Base-by-base conservation (phyloP, 2,888 invertebrate genomes). In the Philaethria dido region DNA sequence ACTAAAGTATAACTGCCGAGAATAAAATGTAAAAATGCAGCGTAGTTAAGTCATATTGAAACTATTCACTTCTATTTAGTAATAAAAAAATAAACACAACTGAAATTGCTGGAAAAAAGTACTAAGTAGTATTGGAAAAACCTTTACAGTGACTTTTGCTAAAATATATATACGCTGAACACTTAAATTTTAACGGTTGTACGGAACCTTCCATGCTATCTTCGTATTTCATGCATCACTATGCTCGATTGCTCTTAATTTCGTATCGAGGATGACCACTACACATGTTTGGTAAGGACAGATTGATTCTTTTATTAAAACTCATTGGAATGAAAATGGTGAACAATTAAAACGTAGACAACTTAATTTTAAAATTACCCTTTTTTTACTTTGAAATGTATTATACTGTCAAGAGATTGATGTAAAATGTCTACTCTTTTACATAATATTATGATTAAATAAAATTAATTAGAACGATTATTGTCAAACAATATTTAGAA, bases 161-260 rank as follows among this genome's bases (percentile, higher is more conserved):
- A 48, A 48, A 14, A 48, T 48, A 48, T 47, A 47, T 48, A 14
- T 22, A 14, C 20, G 13, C 20, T 14, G 25, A 25, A 25, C n/a
- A 50, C 13, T 45, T 33, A 47, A 45, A 45, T 18, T 29, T 13
- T 52, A 52, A n/a, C 52, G 29, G 9, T 52, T 60, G 33, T 60
- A 47, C 60, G 0, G 60, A 60, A 44, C 60, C 45, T 47, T 60
- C 22, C 25, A 60, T 33, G 14, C 45, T 47, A 33, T 45, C 60
- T 44, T 29, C 29, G 60, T 29, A 16, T 60, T 47, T 45, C 60
- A 60, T 18, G 45, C 45, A 45, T 60, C 44, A 60, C 45, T 45
- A 60, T 60, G 18, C n/a, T 45, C 60, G 44, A 60, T 60, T 60
- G 60, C 60, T 60, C 60, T 60, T 60, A 60, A 60, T 47, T 60